phyloP scores from a whole-genome alignment of 2,888 invertebrate species.

The Pyrochroa serraticornis region DNA sequence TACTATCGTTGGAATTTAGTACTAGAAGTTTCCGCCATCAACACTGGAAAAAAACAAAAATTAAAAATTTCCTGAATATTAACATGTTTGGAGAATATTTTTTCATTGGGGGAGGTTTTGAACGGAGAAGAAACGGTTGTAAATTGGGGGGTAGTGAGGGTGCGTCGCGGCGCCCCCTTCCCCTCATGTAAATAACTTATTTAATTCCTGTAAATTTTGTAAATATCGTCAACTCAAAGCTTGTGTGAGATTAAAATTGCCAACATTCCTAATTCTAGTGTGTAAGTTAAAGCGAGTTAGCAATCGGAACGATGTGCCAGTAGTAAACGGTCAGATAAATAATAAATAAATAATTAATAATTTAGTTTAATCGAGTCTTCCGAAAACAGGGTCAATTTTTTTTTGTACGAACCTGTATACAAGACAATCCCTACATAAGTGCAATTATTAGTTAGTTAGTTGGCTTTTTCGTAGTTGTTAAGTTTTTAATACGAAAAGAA shows the following conservation, averaged over 20 bases:
- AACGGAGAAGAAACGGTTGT: not conserved
- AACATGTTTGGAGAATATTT: not conserved
- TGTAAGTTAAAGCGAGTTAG: constrained; percentile 9
- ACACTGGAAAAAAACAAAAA: too few relatives aligned
- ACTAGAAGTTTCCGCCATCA: too few relatives aligned
- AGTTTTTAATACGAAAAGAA: constrained; percentile 6
- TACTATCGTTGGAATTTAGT: constrained; percentile 7
- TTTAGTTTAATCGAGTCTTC: not conserved
- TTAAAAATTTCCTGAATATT: too few relatives aligned
- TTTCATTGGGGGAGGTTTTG: not conserved
- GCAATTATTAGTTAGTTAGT: constrained; percentile 36
- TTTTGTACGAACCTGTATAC: not conserved
- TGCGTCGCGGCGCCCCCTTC: too few relatives aligned
- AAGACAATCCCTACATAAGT: constrained; percentile 37
- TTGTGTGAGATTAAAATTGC: constrained; percentile 27
- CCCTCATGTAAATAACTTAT: constrained; percentile 7
- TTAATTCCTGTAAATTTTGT: constrained; percentile 27
- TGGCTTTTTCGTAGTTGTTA: constrained; percentile 26
- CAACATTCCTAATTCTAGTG: constrained; percentile 25
- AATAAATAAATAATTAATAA: not conserved
- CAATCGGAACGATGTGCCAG: constrained; percentile 46
- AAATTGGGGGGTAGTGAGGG: not conserved
- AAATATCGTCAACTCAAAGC: constrained; percentile 26
- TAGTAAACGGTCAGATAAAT: constrained; percentile 41
- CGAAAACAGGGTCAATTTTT: not conserved